These are phyloP conservation scores for Drosophila nigricruria DNA, from an alignment of 2,888 invertebrate species.

Conservation along the genomic window DNA sequence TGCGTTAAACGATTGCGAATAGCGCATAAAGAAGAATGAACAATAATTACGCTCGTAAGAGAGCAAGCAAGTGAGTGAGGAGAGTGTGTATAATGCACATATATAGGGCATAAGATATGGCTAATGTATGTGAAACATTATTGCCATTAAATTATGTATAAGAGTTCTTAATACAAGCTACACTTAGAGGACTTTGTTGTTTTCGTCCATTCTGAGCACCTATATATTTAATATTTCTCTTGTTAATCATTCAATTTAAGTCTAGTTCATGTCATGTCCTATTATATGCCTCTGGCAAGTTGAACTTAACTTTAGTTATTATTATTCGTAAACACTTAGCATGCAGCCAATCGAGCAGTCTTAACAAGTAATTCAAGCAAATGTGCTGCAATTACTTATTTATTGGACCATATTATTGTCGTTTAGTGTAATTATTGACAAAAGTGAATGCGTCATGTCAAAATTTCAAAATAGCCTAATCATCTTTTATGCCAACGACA, in stretches of 20 bases:
- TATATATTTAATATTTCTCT: neutral
- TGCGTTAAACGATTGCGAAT: neutral
- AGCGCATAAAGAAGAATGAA: neutral
- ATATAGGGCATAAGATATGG: neutral
- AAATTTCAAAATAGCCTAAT: constrained; percentile 72
- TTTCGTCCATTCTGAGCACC: neutral
- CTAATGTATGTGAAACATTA: neutral
- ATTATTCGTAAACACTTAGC: neutral
- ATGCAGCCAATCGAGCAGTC: constrained; percentile 9
- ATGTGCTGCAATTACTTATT: constrained; percentile 50
- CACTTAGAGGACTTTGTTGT: no score
- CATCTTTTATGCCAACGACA: constrained; percentile 69
- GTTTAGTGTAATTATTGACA: constrained; percentile 69
- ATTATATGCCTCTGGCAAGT: neutral
- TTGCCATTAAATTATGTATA: neutral
- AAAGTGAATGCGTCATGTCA: constrained; percentile 46
- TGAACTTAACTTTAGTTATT: no score
- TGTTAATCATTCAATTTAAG: neutral
- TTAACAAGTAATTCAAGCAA: constrained; percentile 22
- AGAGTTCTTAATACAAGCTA: no score
- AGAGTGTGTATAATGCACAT: neutral
- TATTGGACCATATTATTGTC: constrained; percentile 63
- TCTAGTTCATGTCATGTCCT: no score
- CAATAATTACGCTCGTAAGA: neutral
- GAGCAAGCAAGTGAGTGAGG: neutral